A percentile compares a stretch with the other conserved stretches of the same genome.
Conservation (phyloP, 2,797 vertebrate species). For the Peromyscus eremicus region DNA sequence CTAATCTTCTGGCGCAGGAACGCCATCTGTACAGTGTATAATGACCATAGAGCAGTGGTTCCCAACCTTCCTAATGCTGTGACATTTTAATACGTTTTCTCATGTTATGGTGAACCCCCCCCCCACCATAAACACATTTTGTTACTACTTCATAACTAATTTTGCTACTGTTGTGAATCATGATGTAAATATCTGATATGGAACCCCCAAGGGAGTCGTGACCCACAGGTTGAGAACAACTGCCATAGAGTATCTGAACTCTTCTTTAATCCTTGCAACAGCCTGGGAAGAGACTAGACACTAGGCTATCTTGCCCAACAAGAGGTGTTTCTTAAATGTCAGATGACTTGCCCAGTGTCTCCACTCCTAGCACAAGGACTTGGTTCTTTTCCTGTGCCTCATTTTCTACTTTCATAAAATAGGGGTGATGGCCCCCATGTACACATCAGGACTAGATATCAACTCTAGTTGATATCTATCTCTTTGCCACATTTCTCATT, state of each 20-base stretch:
- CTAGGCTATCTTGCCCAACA: not conserved
- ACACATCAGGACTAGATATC: not conserved
- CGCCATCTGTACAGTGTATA: not conserved
- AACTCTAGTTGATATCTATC: too few species aligned
- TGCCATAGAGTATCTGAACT: rapidly evolving
- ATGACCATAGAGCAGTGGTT: not conserved
- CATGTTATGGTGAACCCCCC: not conserved
- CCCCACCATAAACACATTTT: not conserved
- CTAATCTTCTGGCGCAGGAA: rapidly evolving
- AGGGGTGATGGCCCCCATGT: rapidly evolving
- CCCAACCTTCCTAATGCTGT: not conserved
- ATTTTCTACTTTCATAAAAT: not conserved
- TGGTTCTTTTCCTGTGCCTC: not conserved
- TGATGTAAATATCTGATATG: too few species aligned
- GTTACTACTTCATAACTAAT: not conserved
- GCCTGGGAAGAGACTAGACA: not conserved
- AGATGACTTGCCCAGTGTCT: not conserved
- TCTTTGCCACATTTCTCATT: not conserved
- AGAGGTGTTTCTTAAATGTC: not conserved
- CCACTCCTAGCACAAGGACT: not conserved
- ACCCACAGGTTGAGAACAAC: not conserved
- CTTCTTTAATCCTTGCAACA: not conserved
- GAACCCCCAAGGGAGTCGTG: too few species aligned
- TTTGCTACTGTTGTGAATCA: not conserved
- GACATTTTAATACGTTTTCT: not conserved